Evolutionary conservation across 1,140 invertebrate species (phyloP), one percentile per base, ranked within the genome.

Genomic region (Dufourea novaeangliae): DNA sequence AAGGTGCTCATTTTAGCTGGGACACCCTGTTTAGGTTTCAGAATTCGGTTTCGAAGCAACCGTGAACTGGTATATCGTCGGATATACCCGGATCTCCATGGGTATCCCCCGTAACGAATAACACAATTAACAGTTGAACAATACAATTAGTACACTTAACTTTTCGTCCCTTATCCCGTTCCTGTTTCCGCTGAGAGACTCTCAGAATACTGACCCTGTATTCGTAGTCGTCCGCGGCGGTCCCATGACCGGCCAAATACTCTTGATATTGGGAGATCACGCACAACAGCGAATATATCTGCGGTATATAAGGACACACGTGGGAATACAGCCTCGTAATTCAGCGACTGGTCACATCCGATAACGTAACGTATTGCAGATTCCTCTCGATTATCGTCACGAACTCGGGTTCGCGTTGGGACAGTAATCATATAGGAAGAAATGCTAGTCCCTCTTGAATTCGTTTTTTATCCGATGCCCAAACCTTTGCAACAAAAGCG

Each of bases 181-280:
- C 46, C 69, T 85, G 52, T 73, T 69, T 76, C 37, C 62, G 63
- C 29, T 50, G 57, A 27, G 44, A 74, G 70, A 77, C 54, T 79
- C 73, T 84, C 57, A 64, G 57, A 82, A 86, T 90, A 91, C 91
- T 87, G 85, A 93, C 92, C 88, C 88, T 87, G 46, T 89, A 73
- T 76, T 91, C 88, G 79, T 84, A 88, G 80, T 95, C 94, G 79
- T 95, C 94, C 39, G 93, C 93, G 2, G 95, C 94, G 20, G 95
- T 96, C 5, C 96, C 96, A 68, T 96, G 91, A 7, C 96, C 96
- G 10, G 94, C 95, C 75, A 94, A 92, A 79, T 96, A 95, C 88
- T 97, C 96, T 88, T 97, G 96, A 86, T 96, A 97, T 87, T 97
- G 96, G 6, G 96, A 97, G 81, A 96, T 94, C 61, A 97, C 96